Evolutionary conservation across 2,113 vertebrate genomes (phyloP).

Genomic region (Peromyscus maniculatus): DNA sequence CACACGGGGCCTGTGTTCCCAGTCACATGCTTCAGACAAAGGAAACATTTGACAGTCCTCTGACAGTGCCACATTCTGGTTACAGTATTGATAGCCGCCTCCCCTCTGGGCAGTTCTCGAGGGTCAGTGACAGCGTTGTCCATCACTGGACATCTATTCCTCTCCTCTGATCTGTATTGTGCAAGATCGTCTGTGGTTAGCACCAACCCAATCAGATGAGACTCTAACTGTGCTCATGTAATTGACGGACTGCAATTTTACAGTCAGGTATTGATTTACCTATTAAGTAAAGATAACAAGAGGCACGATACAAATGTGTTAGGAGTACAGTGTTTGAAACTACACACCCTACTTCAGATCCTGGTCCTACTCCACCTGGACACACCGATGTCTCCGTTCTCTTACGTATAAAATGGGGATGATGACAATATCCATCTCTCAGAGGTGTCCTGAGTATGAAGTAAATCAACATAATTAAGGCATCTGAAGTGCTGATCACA

Average conservation of each 20-base stretch:
- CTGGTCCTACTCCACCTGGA: not conserved
- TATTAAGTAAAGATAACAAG: not conserved
- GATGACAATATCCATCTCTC: not conserved
- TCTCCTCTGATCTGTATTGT: constrained; percentile 36
- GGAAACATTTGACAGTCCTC: not conserved
- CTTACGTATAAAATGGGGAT: not conserved
- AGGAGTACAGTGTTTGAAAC: not conserved
- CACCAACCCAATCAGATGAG: not conserved
- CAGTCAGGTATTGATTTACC: not conserved
- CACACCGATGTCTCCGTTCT: not conserved
- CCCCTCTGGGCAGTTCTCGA: constrained; percentile 23
- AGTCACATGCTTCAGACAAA: constrained; percentile 3
- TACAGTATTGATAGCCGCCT: not conserved
- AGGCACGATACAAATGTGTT: not conserved
- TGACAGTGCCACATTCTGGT: constrained; percentile 1
- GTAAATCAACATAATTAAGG: constrained; percentile 9
- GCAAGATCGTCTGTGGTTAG: not conserved
- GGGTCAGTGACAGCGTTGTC: not conserved
- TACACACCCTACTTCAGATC: not conserved
- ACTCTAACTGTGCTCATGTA: not conserved
- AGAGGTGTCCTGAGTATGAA: not conserved
- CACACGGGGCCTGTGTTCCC: not conserved
- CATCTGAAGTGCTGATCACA: not conserved
- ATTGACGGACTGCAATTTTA: not conserved
- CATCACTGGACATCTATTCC: constrained; percentile 3